phyloP scores from a whole-genome alignment of 2,888 invertebrate species.

The Cephonodes hylas region DNA sequence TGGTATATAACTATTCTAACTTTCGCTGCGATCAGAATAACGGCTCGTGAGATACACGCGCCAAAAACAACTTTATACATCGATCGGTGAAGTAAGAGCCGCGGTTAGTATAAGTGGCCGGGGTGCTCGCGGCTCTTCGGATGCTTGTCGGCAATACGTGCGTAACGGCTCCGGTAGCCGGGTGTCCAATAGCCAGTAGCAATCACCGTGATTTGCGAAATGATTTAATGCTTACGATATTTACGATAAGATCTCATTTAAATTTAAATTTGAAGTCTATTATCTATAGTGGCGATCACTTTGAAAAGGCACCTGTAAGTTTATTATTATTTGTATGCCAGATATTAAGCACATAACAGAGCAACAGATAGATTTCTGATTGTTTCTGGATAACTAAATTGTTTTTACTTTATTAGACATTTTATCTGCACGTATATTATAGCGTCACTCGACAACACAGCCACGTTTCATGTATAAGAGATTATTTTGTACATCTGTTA shows the following conservation, averaged over 20 bases:
- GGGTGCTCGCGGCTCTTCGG: conserved; percentile 38
- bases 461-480: neutral
- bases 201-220: conserved; percentile 35
- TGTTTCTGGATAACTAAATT: neutral
- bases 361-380: neutral
- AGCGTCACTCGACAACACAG: too few relatives aligned
- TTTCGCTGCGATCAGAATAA: conserved; percentile 73
- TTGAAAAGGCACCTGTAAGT: conserved; percentile 9
- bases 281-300: conserved; percentile 10
- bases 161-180: conserved; percentile 77
- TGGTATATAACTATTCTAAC: conserved; percentile 64
- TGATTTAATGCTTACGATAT: conserved; percentile 36
- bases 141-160: conserved; percentile 51
- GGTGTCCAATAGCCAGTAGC: conserved; percentile 15
- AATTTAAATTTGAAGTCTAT: conserved; percentile 18
- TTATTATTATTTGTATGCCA: conserved; percentile 10
- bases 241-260: conserved; percentile 32
- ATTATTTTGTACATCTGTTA: neutral
- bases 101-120: conserved; percentile 35
- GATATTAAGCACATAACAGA: neutral
- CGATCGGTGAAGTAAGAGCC: conserved; percentile 36
- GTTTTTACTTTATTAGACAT: neutral
- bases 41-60: conserved; percentile 73
- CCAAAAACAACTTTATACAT: conserved; percentile 58
- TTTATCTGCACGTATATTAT: neutral